Evolutionary conservation across 1,140 invertebrate genomes (phyloP), one percentile per base, ranked within the genome.

Genomic region (Aporrectodea caliginosa): DNA sequence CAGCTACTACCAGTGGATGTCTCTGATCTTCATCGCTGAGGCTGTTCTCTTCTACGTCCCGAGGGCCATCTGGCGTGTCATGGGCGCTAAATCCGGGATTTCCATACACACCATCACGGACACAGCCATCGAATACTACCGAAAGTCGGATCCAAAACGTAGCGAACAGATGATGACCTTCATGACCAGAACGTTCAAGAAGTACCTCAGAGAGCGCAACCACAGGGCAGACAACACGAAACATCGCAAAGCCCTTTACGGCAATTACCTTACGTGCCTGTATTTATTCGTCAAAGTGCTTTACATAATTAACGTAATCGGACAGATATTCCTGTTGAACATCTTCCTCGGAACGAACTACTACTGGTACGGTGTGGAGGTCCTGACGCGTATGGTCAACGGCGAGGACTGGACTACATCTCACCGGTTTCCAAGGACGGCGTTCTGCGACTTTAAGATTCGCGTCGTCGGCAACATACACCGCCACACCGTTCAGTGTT

Each of bases 1-100:
- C 35, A 95, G 95, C 84, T 98, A 97, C 88, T 98, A 98, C 88
- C 95, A 98, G 90, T 98, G 95, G 95, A 94, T 97, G 35, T 95
- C 94, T 86, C 94, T 95, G 82, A 91, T 94, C 78, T 90, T 97
- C 75, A 86, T 87, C 85, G 92, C 91, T 16, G 92, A 97, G 94
- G 95, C 95, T 83, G 94, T 97, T 88, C 90, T 98, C 83, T 98
- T 98, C 90, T 98, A 98, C 90, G 93, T 95, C 81, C 96, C 96
- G 74, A 92, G 95, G 70, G 16, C 73, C 73, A 31, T 74, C 0
- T 74, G 73, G 73, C 31, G 35, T n/a, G 35, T 74, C 33, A 32
- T 74, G 29, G 33, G 73, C 73, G 35, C 31, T n/a, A 74, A 74
- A 33, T 74, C 73, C 30, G 73, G 80, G 1, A 78, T 81, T n/a